Percentiles rank a stretch among this genome's conserved stretches.
Evolutionary conservation across 2,797 vertebrate genomes (phyloP).

Genomic region (Capromys pilorides): DNA sequence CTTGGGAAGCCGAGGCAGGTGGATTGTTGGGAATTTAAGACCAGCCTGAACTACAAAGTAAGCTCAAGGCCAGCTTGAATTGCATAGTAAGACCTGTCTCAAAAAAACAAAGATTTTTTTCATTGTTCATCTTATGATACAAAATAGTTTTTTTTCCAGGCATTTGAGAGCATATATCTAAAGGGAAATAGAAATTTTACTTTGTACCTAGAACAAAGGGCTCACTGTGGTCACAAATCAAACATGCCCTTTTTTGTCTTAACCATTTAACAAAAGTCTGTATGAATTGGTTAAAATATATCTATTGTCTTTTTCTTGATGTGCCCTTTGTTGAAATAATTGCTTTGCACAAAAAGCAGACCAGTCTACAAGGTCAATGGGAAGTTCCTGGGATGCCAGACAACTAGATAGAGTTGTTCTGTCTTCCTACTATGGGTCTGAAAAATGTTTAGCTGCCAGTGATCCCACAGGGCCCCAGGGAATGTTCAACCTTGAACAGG

Average conservation of each 20-base stretch:
- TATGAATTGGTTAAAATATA: conserved; percentile 29
- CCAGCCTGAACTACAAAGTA: no score
- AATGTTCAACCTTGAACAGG: conserved; percentile 65
- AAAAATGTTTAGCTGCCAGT: conserved; percentile 39
- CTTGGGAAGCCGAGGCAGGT: no score
- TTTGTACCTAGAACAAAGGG: conserved; percentile 9
- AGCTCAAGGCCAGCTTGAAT: no score
- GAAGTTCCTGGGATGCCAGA: conserved; percentile 20
- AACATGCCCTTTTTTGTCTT: conserved; percentile 28
- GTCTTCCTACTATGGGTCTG: background rate
- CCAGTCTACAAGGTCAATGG: conserved; percentile 6
- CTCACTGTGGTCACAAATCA: conserved; percentile 42
- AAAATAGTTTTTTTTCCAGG: conserved; percentile 5
- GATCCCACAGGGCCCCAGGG: conserved; percentile 29
- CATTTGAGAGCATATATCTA: conserved; percentile 35
- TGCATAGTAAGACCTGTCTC: no score
- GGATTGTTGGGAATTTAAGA: no score
- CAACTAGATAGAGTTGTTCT: background rate
- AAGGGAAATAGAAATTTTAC: conserved; percentile 41
- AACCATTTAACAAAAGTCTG: conserved; percentile 21
- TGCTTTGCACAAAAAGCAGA: conserved; percentile 27
- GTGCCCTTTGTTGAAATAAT: conserved; percentile 58
- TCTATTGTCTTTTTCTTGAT: conserved; percentile 49
- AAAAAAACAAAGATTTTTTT: background rate
- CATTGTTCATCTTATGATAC: background rate